These are phyloP conservation scores for Heliconius nattereri DNA, from an alignment of 1,140 invertebrate genomes.

Conservation along the genomic window DNA sequence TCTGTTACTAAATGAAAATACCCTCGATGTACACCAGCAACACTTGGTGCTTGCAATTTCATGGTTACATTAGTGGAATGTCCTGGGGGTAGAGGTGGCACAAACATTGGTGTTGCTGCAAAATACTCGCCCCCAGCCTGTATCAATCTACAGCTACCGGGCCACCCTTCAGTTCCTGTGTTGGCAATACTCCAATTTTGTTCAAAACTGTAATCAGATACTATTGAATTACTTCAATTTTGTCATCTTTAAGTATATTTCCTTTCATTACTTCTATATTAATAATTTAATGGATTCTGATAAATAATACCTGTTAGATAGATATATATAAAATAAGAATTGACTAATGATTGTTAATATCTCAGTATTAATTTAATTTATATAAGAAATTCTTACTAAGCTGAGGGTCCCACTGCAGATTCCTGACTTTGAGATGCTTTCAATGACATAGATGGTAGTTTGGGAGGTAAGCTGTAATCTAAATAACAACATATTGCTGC, in stretches of 20 bases:
- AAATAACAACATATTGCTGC: slow-evolving; percentile 97
- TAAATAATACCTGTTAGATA: too few species aligned
- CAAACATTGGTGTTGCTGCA: slow-evolving; percentile 58
- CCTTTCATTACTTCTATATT: slow-evolving; percentile 5
- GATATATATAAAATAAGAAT: not conserved
- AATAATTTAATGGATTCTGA: not conserved
- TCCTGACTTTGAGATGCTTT: slow-evolving; percentile 69
- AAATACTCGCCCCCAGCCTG: slow-evolving; percentile 68
- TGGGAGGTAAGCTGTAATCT: slow-evolving; percentile 83
- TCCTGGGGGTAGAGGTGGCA: slow-evolving; percentile 64
- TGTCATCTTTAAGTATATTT: slow-evolving; percentile 7
- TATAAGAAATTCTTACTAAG: slow-evolving; percentile 52
- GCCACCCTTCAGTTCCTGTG: slow-evolving; percentile 73
- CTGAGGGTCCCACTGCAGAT: slow-evolving; percentile 61
- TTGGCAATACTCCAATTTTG: slow-evolving; percentile 77
- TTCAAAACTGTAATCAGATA: slow-evolving; percentile 69
- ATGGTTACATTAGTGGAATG: slow-evolving; percentile 68
- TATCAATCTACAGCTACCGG: slow-evolving; percentile 70
- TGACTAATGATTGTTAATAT: not conserved
- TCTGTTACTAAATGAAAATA: slow-evolving; percentile 72
- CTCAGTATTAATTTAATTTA: not conserved
- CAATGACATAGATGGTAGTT: slow-evolving; percentile 69
- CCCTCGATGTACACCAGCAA: slow-evolving; percentile 62
- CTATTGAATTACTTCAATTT: slow-evolving; percentile 30
- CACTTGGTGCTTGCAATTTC: slow-evolving; percentile 65